Evolutionary conservation across 2,888 invertebrate genomes (phyloP), one percentile per base, ranked within the genome.

Genomic region (Ctenicera cuprea): DNA sequence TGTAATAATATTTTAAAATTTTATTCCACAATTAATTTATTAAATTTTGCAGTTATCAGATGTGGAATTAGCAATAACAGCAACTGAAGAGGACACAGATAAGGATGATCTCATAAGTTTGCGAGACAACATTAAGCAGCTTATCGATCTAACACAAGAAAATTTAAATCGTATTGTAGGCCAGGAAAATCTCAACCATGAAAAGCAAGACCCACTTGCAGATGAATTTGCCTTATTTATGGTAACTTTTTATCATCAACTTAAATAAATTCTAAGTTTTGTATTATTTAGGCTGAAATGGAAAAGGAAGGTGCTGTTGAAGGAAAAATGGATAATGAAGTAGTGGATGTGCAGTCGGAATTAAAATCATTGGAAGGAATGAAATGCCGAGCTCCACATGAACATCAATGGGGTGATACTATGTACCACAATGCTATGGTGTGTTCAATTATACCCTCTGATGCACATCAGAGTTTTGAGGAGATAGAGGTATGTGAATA

Each of bases 351-450:
- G 72, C 81, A 92, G 91, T 90, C 91, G 82, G 92, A 93, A 81
- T 86, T 93, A 66, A 89, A 91, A 76, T 88, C 91, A 38, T 87
- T 96, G 69, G 89, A 95, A 81, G 97, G 97, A 20, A 93, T 93
- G 88, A 96, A 95, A 86, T 97, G 97, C 88, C 92, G 93, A 78
- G 97, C 96, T 7, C 95, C 96, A 20, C 94, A 94, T 85, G 91
- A 91, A 71, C 94, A 94, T 84, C 90, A 91, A 73, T 96, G 95
- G 95, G 94, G 94, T 59, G 92, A 93, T 14, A 90, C 90, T 66
- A 90, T 91, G 65, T 94, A 95, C 79, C 95, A 97, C 84, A 97
- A 97, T 89, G 97, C 97, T 1, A 92, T 97, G 87, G 91, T 97
- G 76, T 92, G 94, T 83, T 90, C 92, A 52, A 89, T 94, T 7